phyloP scores from a whole-genome alignment of 2,888 invertebrate species.

The Dicycla oo region DNA sequence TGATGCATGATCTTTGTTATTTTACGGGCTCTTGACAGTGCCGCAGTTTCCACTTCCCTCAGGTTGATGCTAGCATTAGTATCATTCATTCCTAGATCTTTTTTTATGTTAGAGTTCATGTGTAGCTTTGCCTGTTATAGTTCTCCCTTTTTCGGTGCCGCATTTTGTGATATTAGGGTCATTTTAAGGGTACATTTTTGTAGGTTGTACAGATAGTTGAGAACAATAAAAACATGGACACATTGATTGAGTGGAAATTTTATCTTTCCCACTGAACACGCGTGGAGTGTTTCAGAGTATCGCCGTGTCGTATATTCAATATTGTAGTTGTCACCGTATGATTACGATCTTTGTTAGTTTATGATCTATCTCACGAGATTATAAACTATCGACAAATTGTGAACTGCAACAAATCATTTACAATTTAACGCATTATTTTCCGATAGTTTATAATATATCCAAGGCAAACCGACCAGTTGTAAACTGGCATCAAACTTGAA shows the following conservation, averaged over 20 bases:
- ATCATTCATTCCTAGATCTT: neutral
- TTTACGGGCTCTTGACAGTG: neutral
- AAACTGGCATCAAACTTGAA: too few species aligned
- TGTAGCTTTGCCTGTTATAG: too few species aligned
- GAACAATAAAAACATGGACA: neutral
- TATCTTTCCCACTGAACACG: conserved; percentile 15
- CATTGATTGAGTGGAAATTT: neutral
- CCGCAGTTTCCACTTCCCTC: neutral
- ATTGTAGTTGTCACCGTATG: too few species aligned
- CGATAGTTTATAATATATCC: too few species aligned
- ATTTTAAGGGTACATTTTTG: neutral
- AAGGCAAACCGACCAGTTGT: too few species aligned
- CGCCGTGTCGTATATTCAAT: neutral
- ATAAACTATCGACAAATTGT: too few species aligned
- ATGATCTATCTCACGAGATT: too few species aligned
- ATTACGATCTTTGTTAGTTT: too few species aligned
- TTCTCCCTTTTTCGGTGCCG: too few species aligned
- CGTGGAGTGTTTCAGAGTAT: neutral
- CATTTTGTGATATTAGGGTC: neutral
- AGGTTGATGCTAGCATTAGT: too few species aligned
- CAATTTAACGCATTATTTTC: too few species aligned
- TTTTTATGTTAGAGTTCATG: neutral
- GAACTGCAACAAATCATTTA: too few species aligned
- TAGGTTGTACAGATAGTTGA: neutral
- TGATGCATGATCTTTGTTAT: neutral